Evolutionary conservation across 2,888 invertebrate species (phyloP).

Genomic region (Macrosiphum euphorbiae): DNA sequence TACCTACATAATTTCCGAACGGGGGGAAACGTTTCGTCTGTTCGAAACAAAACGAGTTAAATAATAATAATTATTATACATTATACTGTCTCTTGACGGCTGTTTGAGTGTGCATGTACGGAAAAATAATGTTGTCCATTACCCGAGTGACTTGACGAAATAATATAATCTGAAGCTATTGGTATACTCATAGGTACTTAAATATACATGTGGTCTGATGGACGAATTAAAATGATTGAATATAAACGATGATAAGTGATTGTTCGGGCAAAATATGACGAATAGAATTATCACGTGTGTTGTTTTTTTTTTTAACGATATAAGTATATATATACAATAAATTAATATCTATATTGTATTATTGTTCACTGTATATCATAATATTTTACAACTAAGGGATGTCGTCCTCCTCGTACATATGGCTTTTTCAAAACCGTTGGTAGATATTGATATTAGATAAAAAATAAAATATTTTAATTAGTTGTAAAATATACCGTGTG

Average conservation of each 20-base stretch:
- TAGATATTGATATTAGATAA: neutral
- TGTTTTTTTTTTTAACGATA: neutral
- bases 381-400: neutral
- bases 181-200: neutral
- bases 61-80: conserved; percentile 37
- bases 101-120: neutral
- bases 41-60: conserved; percentile 24
- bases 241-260: neutral
- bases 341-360: neutral
- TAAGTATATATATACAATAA: neutral
- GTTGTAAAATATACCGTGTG: neutral
- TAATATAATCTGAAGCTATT: neutral
- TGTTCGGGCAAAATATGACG: neutral
- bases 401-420: neutral
- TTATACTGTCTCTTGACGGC: neutral
- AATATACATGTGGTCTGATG: neutral
- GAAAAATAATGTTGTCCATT: conserved; percentile 8
- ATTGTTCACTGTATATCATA: neutral
- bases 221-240: conserved; percentile 14
- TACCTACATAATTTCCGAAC: neutral
- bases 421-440: neutral
- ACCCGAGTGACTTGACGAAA: conserved; percentile 29
- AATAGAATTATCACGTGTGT: neutral
- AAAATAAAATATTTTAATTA: neutral
- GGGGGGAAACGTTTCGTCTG: neutral